Conservation (phyloP, 2,797 vertebrate genomes). For the Eulemur coronatus region DNA sequence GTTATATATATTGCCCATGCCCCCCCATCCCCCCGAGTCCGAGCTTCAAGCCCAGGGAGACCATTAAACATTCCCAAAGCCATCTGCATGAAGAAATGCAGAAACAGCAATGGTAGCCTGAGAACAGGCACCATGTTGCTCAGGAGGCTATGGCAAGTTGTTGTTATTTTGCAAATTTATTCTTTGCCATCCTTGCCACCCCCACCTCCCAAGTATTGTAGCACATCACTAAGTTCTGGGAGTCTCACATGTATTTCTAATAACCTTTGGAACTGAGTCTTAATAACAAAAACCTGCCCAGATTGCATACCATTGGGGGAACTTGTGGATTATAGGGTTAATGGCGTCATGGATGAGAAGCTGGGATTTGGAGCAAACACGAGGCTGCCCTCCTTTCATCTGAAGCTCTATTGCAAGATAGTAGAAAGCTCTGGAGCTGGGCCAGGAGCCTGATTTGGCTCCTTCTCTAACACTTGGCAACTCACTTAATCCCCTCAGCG, state of each 20-base stretch:
- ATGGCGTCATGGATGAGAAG: neutral
- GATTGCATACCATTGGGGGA: neutral
- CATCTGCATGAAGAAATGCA: neutral
- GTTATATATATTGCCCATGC: too few species aligned
- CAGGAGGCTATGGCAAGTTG: neutral
- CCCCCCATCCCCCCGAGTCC: too few species aligned
- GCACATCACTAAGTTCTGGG: neutral
- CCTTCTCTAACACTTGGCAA: neutral
- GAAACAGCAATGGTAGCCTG: neutral
- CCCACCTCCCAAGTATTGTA: too few species aligned
- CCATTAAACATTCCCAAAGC: fast-evolving
- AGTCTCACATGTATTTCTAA: neutral
- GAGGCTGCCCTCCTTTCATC: neutral
- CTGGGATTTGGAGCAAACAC: neutral
- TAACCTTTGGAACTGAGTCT: neutral
- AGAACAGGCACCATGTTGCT: neutral
- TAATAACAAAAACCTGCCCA: neutral
- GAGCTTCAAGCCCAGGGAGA: neutral
- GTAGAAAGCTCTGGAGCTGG: neutral
- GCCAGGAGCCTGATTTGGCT: neutral
- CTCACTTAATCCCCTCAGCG: neutral
- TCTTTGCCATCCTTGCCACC: neutral
- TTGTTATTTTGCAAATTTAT: too few species aligned
- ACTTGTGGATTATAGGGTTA: neutral
- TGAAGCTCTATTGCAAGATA: neutral